These are phyloP conservation scores for Lithophane leautieri DNA, from an alignment of 2,888 invertebrate genomes.

Conservation along the genomic window DNA sequence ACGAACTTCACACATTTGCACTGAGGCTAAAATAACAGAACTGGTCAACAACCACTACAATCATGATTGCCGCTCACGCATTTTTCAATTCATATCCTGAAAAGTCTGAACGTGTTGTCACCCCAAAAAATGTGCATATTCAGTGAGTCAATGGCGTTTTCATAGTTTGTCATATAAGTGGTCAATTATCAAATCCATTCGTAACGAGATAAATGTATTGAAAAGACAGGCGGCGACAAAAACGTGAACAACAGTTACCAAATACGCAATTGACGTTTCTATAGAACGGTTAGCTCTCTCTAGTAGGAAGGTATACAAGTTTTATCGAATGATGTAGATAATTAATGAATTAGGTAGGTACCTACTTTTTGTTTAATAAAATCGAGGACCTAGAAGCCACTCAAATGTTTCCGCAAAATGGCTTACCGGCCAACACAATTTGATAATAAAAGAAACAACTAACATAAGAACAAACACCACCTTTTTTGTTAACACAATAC, in stretches of 20 bases:
- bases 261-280: slow-evolving; percentile 58
- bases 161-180: slow-evolving; percentile 52
- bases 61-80: neutral
- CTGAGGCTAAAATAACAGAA: slow-evolving; percentile 10
- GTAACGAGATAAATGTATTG: slow-evolving; percentile 56
- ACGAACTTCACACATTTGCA: neutral
- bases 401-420: slow-evolving; percentile 4
- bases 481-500: neutral
- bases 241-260: slow-evolving; percentile 53
- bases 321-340: slow-evolving; percentile 18
- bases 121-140: slow-evolving; percentile 35
- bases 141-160: slow-evolving; percentile 24
- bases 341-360: slow-evolving; percentile 17
- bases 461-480: neutral
- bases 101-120: slow-evolving; percentile 1
- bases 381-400: neutral
- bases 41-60: neutral
- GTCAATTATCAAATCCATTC: slow-evolving; percentile 54
- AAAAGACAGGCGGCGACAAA: slow-evolving; percentile 51
- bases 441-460: neutral
- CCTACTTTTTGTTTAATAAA: slow-evolving; percentile 1
- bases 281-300: slow-evolving; percentile 40
- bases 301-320: slow-evolving; percentile 26
- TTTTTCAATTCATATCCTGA: slow-evolving; percentile 22
- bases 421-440: neutral